phyloP scores from a whole-genome alignment of 2,113 vertebrate genomes.

The Loxodonta africana region DNA sequence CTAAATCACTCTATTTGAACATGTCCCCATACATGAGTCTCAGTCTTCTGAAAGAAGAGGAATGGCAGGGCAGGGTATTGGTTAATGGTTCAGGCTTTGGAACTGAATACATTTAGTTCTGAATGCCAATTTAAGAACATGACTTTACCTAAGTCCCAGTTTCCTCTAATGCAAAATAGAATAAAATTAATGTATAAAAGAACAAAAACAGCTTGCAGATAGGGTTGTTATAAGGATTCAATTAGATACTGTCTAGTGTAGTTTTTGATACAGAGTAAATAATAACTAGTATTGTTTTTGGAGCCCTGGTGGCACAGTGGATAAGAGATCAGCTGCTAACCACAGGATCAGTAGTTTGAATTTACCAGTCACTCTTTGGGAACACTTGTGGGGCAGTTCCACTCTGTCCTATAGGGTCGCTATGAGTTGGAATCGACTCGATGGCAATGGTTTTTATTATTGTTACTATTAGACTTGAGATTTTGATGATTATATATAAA shows the following conservation, averaged over 20 bases:
- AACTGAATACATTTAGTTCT: not conserved
- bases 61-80: not conserved
- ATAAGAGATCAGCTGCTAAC: too few relatives aligned
- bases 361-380: too few relatives aligned
- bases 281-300: not conserved
- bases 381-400: too few relatives aligned
- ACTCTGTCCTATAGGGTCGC: too few relatives aligned
- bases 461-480: not conserved
- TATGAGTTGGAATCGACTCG: too few relatives aligned
- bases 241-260: not conserved
- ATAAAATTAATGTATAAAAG: not conserved
- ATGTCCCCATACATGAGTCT: not conserved
- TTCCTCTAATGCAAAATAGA: not conserved
- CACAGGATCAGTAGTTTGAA: too few relatives aligned
- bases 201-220: not conserved
- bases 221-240: not conserved
- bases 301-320: too few relatives aligned
- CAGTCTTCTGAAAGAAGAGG: not conserved
- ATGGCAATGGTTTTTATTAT: not conserved
- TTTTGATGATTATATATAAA: fast-evolving
- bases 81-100: not conserved
- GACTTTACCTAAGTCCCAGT: not conserved
- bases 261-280: too few relatives aligned
- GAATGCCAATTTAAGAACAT: not conserved
- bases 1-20: not conserved